phyloP scores from a whole-genome alignment of 2,113 vertebrate species.

The Chloebia gouldiae region DNA sequence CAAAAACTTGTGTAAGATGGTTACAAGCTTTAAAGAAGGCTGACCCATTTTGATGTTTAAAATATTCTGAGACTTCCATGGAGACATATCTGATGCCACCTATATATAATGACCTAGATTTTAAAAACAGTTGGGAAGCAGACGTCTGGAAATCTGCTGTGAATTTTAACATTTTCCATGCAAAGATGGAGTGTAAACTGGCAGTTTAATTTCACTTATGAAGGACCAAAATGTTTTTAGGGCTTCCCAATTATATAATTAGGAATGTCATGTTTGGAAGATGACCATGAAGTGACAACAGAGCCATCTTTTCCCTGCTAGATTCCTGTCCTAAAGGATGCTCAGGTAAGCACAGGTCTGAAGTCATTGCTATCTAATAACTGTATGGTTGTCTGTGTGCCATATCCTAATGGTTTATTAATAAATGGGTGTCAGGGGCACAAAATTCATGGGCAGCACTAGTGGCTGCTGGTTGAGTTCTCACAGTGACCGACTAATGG shows the following conservation, averaged over 20 bases:
- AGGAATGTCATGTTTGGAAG: neutral
- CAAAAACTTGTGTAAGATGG: neutral
- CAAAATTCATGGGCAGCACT: neutral
- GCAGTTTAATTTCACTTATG: neutral
- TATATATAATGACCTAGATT: conserved; percentile 59
- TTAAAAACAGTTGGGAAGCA: conserved; percentile 36
- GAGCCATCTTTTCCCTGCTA: neutral
- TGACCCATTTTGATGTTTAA: conserved; percentile 11
- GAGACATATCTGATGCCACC: conserved; percentile 2
- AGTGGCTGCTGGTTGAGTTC: neutral
- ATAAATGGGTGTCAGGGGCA: neutral
- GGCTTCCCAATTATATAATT: neutral
- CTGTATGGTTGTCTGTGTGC: neutral
- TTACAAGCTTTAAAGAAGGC: neutral
- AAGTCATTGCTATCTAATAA: neutral
- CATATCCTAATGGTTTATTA: neutral
- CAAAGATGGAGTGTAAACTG: neutral
- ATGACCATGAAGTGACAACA: neutral
- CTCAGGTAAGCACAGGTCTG: neutral
- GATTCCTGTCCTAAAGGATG: neutral
- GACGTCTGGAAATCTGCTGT: conserved; percentile 35
- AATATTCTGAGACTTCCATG: conserved; percentile 1
- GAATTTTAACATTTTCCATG: conserved; percentile 5
- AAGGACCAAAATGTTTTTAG: neutral
- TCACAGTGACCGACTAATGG: neutral